Evolutionary conservation across 2,888 invertebrate genomes (phyloP).

Genomic region (Xestia c-nigrum): DNA sequence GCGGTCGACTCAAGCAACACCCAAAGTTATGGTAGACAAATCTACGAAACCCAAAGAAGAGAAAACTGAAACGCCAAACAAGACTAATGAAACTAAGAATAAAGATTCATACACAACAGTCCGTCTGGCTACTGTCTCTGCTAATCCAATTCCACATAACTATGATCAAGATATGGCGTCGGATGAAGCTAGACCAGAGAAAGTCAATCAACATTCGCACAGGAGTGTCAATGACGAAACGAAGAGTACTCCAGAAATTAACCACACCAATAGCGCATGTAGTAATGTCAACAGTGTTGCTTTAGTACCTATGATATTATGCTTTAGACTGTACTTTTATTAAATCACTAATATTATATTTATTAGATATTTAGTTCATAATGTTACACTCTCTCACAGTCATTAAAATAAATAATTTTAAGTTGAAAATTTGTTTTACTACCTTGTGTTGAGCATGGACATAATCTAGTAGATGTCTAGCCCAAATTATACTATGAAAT

Average conservation of each 20-base stretch:
- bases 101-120: slow-evolving; percentile 78
- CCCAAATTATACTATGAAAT: neutral
- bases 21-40: slow-evolving; percentile 5
- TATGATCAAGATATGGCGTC: slow-evolving; percentile 84
- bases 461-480: neutral
- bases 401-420: slow-evolving; percentile 85
- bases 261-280: slow-evolving; percentile 67
- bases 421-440: slow-evolving; percentile 56
- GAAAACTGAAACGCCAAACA: slow-evolving; percentile 48
- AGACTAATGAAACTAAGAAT: slow-evolving; percentile 61
- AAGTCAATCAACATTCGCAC: slow-evolving; percentile 75
- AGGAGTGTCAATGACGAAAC: slow-evolving; percentile 79
- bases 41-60: slow-evolving; percentile 31
- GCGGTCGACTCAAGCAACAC: slow-evolving; percentile 15
- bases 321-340: slow-evolving; percentile 74
- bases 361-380: slow-evolving; percentile 68
- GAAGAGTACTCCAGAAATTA: slow-evolving; percentile 55
- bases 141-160: slow-evolving; percentile 80
- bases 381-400: slow-evolving; percentile 83
- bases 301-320: slow-evolving; percentile 69
- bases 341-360: slow-evolving; percentile 62
- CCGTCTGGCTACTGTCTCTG: slow-evolving; percentile 85
- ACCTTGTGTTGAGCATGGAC: neutral
- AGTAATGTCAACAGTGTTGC: slow-evolving; percentile 69
- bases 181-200: slow-evolving; percentile 85